Conservation (phyloP, 1,140 invertebrate genomes). For the Maniola jurtina region DNA sequence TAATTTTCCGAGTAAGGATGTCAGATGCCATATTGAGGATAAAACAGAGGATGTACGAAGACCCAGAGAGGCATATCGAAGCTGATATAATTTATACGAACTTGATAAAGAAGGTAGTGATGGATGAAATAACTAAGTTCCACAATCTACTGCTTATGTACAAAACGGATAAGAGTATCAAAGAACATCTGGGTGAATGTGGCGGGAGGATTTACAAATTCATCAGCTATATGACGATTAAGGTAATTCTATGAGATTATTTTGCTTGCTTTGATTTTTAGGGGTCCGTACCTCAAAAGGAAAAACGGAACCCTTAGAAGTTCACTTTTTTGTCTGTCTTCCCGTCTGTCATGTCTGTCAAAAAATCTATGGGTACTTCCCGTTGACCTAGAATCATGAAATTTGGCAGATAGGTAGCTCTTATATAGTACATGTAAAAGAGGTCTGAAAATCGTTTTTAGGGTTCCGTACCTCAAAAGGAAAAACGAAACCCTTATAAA, state of each 20-base stretch:
- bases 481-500: too few relatives aligned
- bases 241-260: background rate
- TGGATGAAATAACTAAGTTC: slow-evolving; percentile 74
- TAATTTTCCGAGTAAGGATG: slow-evolving; percentile 69
- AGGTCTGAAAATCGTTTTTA: too few relatives aligned
- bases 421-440: too few relatives aligned
- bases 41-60: slow-evolving; percentile 73
- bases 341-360: too few relatives aligned
- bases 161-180: slow-evolving; percentile 67
- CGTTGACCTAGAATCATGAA: too few relatives aligned
- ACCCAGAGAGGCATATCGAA: slow-evolving; percentile 68
- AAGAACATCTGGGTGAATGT: slow-evolving; percentile 70
- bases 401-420: too few relatives aligned
- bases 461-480: too few relatives aligned
- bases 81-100: slow-evolving; percentile 71
- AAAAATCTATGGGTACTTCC: too few relatives aligned
- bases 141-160: slow-evolving; percentile 69
- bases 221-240: slow-evolving; percentile 70
- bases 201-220: slow-evolving; percentile 70
- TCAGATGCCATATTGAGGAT: slow-evolving; percentile 67
- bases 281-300: too few relatives aligned
- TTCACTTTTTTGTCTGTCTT: too few relatives aligned
- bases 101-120: slow-evolving; percentile 67
- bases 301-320: too few relatives aligned
- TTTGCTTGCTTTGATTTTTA: too few relatives aligned